Conservation (phyloP, 2,888 invertebrate genomes). For the Lasioglossum calceatum region DNA sequence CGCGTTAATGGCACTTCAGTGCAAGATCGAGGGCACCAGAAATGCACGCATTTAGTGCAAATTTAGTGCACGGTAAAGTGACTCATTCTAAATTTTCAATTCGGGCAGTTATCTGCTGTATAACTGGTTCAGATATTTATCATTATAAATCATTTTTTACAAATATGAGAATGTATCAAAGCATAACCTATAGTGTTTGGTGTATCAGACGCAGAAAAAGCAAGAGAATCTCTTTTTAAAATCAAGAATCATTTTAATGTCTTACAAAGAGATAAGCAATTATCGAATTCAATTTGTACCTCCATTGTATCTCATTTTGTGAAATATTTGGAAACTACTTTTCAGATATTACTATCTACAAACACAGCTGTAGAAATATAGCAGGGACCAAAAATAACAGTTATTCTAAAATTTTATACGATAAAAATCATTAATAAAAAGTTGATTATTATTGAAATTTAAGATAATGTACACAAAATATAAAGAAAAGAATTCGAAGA, state of each 20-base stretch:
- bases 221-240: background rate
- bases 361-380: background rate
- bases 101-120: background rate
- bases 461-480: too few relatives aligned
- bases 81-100: background rate
- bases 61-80: background rate
- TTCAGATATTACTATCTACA: background rate
- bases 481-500: too few relatives aligned
- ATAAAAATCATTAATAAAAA: too few relatives aligned
- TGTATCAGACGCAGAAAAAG: too few relatives aligned
- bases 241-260: background rate
- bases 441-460: too few relatives aligned
- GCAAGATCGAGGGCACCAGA: background rate
- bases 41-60: background rate
- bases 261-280: background rate
- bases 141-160: background rate
- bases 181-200: too few relatives aligned
- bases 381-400: too few relatives aligned
- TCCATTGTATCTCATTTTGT: background rate
- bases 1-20: constrained; percentile 7
- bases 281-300: background rate
- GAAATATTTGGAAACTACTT: background rate
- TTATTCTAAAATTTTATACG: too few relatives aligned
- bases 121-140: background rate
- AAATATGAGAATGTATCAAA: too few relatives aligned